Evolutionary conservation across 2,797 vertebrate genomes (phyloP).

Genomic region (Pangasius larnaudii): DNA sequence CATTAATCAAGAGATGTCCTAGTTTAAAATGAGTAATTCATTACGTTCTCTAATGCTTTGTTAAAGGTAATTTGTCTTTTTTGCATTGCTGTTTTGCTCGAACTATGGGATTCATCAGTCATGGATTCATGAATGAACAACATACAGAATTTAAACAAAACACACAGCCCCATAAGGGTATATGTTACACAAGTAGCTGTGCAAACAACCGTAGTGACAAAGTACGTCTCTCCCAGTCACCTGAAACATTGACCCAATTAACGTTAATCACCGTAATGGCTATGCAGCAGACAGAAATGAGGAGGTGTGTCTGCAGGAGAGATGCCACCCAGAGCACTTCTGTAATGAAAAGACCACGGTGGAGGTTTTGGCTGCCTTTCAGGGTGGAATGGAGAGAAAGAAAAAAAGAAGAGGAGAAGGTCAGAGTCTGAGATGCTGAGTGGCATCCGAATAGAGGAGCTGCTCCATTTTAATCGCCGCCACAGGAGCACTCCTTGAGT

Average conservation of each 20-base stretch:
- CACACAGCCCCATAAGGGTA: background rate
- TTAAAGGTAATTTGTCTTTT: constrained; percentile 32
- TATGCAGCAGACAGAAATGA: constrained; percentile 44
- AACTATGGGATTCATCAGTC: constrained; percentile 29
- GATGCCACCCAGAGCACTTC: constrained; percentile 47
- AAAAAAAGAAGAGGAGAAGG: constrained; percentile 17
- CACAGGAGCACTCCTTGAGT: constrained; percentile 45
- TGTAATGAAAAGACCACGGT: constrained; percentile 51
- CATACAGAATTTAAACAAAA: constrained; percentile 14
- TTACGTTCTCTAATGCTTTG: constrained; percentile 27
- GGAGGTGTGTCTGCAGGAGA: constrained; percentile 28
- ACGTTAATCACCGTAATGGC: constrained; percentile 56
- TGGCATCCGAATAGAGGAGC: constrained; percentile 38
- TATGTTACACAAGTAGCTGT: constrained; percentile 1
- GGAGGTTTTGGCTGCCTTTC: constrained; percentile 51
- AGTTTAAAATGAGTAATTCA: constrained; percentile 26
- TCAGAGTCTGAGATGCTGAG: constrained; percentile 37
- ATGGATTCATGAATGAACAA: constrained; percentile 1
- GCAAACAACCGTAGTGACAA: constrained; percentile 17
- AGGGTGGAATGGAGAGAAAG: constrained; percentile 14
- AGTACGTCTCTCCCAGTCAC: background rate
- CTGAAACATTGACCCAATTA: constrained; percentile 52
- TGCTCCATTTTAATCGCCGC: constrained; percentile 33
- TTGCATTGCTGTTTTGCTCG: background rate
- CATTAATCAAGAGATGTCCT: constrained; percentile 29